phyloP scores from a whole-genome alignment of 2,888 invertebrate species.

The Melangyna quadrimaculata region DNA sequence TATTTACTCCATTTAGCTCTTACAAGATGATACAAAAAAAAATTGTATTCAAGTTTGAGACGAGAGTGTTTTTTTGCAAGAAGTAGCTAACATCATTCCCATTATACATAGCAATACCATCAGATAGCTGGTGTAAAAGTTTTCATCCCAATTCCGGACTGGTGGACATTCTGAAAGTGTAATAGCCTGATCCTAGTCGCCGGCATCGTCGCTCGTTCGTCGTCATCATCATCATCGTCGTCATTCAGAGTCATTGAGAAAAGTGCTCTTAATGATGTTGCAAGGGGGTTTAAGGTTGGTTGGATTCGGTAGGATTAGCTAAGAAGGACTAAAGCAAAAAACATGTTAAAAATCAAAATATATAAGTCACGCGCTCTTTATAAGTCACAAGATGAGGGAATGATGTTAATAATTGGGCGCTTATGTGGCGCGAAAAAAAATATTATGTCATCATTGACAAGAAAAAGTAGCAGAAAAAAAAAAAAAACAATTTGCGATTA shows the following conservation, averaged over 20 bases:
- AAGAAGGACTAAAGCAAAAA: background rate
- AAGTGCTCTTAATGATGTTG: slow-evolving; percentile 28
- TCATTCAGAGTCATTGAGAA: background rate
- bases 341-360: background rate
- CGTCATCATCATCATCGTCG: background rate
- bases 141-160: slow-evolving; percentile 15
- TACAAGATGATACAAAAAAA: slow-evolving; percentile 14
- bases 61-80: background rate
- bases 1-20: slow-evolving; percentile 50
- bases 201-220: background rate
- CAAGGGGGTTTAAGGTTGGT: background rate
- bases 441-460: background rate
- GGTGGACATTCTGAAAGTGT: slow-evolving; percentile 19
- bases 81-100: background rate
- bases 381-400: background rate
- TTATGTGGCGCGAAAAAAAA: background rate
- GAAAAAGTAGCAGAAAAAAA: background rate
- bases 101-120: background rate
- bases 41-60: slow-evolving; percentile 1
- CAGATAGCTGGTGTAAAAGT: slow-evolving; percentile 1
- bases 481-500: background rate
- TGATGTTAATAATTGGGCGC: slow-evolving; percentile 15
- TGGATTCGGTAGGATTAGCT: background rate
- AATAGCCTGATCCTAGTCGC: slow-evolving; percentile 15
- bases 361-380: background rate